These are phyloP conservation scores for Aldrovandia affinis DNA, from an alignment of 2,797 vertebrate genomes.

Conservation along the genomic window DNA sequence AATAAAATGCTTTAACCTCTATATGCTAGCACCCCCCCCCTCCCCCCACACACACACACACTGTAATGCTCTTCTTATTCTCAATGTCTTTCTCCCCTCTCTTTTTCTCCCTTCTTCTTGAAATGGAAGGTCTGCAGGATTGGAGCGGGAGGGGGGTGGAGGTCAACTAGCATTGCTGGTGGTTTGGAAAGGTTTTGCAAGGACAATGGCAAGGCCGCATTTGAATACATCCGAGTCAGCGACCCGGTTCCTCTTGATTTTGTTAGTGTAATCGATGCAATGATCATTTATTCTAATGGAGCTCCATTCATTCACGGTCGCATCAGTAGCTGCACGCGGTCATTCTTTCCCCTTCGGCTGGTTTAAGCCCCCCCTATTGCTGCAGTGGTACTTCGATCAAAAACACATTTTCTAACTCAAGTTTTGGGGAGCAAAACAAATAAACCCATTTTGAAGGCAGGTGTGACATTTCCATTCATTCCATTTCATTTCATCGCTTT, in stretches of 20 bases:
- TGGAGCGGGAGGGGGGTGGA: not conserved
- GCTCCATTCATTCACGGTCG: not conserved
- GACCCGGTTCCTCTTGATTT: not conserved
- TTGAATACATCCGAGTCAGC: not conserved
- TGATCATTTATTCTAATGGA: not conserved
- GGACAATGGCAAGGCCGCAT: not conserved
- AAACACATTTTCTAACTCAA: not conserved
- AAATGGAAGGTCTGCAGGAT: too few species aligned
- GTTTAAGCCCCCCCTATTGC: not conserved
- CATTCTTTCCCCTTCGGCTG: not conserved
- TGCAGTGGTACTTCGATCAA: not conserved
- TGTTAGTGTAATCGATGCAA: not conserved
- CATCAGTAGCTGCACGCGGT: not conserved
- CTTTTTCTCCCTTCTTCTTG: too few species aligned
- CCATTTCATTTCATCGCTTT: conserved; percentile 30
- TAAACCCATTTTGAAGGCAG: not conserved
- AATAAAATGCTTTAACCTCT: too few species aligned
- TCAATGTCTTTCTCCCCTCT: not conserved
- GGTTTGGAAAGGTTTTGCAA: not conserved
- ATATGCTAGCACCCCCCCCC: not conserved
- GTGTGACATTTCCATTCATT: conserved; percentile 36
- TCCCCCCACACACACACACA: too few species aligned
- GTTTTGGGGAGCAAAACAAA: not conserved
- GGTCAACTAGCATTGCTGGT: not conserved
- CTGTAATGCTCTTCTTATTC: not conserved